Evolutionary conservation across 2,797 vertebrate genomes (phyloP).

Genomic region (Phyllotis vaccarum): DNA sequence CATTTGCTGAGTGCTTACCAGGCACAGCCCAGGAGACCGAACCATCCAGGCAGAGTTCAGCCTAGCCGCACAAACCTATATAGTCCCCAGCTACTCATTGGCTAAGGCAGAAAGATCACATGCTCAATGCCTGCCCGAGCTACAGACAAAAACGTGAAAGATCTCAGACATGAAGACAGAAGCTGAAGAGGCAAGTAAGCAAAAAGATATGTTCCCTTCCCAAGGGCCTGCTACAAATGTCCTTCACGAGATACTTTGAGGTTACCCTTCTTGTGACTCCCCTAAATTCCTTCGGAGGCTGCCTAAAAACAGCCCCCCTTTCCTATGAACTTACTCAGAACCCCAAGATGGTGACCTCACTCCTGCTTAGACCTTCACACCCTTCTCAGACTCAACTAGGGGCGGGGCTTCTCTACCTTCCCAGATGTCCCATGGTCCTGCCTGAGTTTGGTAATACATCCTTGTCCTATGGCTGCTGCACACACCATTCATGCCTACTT

Average conservation of each 20-base stretch:
- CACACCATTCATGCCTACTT: no score
- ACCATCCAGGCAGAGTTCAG: neutral
- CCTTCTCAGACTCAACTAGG: neutral
- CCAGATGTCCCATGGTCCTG: neutral
- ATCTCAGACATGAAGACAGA: neutral
- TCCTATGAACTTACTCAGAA: neutral
- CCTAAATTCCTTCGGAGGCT: neutral
- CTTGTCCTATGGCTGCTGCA: neutral
- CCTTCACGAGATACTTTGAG: neutral
- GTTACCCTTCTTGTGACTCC: neutral
- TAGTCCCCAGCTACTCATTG: no score
- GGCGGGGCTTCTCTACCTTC: neutral
- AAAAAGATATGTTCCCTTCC: neutral
- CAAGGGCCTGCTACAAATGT: neutral
- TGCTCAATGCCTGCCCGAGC: neutral
- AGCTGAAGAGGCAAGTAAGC: neutral
- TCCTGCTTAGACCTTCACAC: neutral
- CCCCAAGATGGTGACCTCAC: neutral
- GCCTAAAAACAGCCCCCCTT: neutral
- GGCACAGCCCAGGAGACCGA: neutral
- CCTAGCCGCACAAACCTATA: neutral
- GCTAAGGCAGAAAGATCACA: neutral
- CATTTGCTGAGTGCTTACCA: neutral
- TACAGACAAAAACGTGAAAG: neutral
- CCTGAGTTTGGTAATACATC: no score